A percentile compares a stretch with the other conserved stretches of the same genome.
Evolutionary conservation across 2,797 vertebrate species (phyloP).

Genomic region (Sebastes goodei): DNA sequence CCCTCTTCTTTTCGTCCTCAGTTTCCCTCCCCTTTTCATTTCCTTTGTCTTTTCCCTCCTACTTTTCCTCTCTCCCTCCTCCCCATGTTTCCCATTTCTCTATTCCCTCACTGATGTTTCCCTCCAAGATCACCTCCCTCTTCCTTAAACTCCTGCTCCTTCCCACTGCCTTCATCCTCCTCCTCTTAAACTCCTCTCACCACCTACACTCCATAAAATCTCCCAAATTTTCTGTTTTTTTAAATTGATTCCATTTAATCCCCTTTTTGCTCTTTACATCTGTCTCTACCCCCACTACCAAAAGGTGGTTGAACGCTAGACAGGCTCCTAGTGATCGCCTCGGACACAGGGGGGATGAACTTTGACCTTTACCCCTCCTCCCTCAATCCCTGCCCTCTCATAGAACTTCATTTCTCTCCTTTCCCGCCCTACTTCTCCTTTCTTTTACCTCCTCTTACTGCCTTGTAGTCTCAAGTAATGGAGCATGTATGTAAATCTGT

Average conservation of each 20-base stretch:
- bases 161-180: not conserved
- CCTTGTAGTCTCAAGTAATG: not conserved
- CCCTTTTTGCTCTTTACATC: not conserved
- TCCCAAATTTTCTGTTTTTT: not conserved
- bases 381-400: constrained; percentile 4
- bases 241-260: not conserved
- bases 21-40: constrained; percentile 30
- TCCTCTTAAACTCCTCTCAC: not conserved
- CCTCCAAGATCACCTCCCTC: not conserved
- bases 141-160: not conserved
- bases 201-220: not conserved
- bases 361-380: constrained; percentile 52
- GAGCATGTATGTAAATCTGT: too few species aligned
- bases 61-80: not conserved
- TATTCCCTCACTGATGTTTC: constrained; percentile 2
- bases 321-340: constrained; percentile 21
- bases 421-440: not conserved
- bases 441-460: not conserved
- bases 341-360: constrained; percentile 43
- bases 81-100: constrained; percentile 18
- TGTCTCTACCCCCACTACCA: not conserved
- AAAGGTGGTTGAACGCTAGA: not conserved
- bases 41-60: constrained; percentile 38
- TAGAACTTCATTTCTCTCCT: not conserved
- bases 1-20: constrained; percentile 29